These are phyloP conservation scores for Nomada fucata DNA, from an alignment of 2,888 invertebrate species.

Conservation along the genomic window DNA sequence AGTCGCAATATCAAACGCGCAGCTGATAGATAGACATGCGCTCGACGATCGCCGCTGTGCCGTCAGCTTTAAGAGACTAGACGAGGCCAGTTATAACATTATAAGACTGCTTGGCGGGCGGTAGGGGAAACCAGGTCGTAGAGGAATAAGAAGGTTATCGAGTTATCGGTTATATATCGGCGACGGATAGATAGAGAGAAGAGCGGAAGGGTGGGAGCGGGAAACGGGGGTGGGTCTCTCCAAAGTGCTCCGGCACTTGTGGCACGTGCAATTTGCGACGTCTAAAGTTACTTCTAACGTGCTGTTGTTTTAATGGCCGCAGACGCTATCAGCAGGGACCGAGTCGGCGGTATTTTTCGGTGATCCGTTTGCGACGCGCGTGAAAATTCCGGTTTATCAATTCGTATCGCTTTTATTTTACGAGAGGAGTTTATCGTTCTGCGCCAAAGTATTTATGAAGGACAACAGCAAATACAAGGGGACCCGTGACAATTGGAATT, in stretches of 20 bases:
- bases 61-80: constrained; percentile 63
- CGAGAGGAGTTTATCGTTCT: not conserved
- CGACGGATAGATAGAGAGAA: constrained; percentile 40
- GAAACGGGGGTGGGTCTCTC: constrained; percentile 19
- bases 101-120: constrained; percentile 48
- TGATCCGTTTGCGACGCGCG: constrained; percentile 12
- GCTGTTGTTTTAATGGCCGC: constrained; percentile 58
- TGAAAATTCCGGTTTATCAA: constrained; percentile 2
- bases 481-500: not conserved
- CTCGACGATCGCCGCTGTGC: not conserved
- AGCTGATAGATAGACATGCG: not conserved
- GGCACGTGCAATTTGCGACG: constrained; percentile 68
- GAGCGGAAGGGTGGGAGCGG: not conserved
- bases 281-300: constrained; percentile 63
- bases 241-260: constrained; percentile 61
- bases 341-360: constrained; percentile 50
- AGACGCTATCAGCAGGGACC: constrained; percentile 37
- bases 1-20: not conserved
- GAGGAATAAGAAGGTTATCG: constrained; percentile 71
- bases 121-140: constrained; percentile 56
- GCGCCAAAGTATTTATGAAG: not conserved
- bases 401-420: not conserved
- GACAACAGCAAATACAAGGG: not conserved
- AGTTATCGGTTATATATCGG: constrained; percentile 69
- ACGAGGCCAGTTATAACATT: constrained; percentile 61